These are phyloP conservation scores for Heliconius hortense DNA, from an alignment of 2,888 invertebrate species.

Conservation along the genomic window DNA sequence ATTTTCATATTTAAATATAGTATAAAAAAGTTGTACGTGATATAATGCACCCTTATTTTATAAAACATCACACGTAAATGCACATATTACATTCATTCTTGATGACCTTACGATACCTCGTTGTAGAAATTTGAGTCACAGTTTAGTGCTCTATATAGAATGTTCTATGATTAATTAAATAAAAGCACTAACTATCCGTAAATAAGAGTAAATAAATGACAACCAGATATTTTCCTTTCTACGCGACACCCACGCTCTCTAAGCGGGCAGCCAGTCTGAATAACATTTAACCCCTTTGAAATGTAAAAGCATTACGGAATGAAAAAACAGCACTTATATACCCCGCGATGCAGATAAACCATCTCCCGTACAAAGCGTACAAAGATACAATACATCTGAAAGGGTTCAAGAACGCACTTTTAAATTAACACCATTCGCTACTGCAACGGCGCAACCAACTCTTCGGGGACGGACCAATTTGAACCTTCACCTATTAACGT, in stretches of 20 bases:
- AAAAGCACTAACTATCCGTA: slow-evolving; percentile 30
- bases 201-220: background rate
- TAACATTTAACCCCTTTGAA: slow-evolving; percentile 82
- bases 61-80: slow-evolving; percentile 1
- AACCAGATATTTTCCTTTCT: slow-evolving; percentile 55
- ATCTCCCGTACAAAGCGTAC: slow-evolving; percentile 81
- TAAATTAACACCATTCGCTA: slow-evolving; percentile 73
- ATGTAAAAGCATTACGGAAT: slow-evolving; percentile 83
- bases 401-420: slow-evolving; percentile 83
- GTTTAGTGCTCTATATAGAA: background rate
- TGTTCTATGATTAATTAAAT: background rate
- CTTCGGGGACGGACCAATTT: slow-evolving; percentile 52
- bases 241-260: slow-evolving; percentile 77
- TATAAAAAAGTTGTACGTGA: slow-evolving; percentile 1
- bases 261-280: slow-evolving; percentile 77
- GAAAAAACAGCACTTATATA: slow-evolving; percentile 83
- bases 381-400: slow-evolving; percentile 83
- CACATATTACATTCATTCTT: background rate
- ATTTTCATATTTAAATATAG: too few species aligned
- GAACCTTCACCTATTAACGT: slow-evolving; percentile 47
- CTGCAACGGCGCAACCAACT: slow-evolving; percentile 58
- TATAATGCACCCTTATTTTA: slow-evolving; percentile 6
- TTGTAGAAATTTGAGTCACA: background rate
- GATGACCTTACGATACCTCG: slow-evolving; percentile 13
- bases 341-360: slow-evolving; percentile 81